Evolutionary conservation across 1,140 invertebrate species (phyloP).

Genomic region (Teleopsis dalmanni): DNA sequence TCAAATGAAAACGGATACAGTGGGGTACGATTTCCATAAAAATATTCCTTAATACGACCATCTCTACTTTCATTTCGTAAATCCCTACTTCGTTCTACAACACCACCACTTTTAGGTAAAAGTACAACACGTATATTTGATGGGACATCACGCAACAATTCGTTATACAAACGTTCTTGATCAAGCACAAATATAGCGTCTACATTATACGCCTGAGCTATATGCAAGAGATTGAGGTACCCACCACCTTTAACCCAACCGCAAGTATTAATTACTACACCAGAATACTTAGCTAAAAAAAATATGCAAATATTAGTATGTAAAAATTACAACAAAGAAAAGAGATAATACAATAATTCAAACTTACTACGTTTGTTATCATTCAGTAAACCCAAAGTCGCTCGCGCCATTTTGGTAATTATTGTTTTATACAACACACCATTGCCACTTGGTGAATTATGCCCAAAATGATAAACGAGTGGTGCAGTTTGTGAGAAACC

Average conservation of each 20-base stretch:
- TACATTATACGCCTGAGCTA: slow-evolving; percentile 89
- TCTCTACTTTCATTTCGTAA: slow-evolving; percentile 70
- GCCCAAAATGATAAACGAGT: slow-evolving; percentile 90
- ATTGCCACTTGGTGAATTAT: slow-evolving; percentile 71
- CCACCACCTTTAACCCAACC: slow-evolving; percentile 93
- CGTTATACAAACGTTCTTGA: slow-evolving; percentile 92
- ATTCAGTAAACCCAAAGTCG: slow-evolving; percentile 76
- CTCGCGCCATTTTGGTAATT: slow-evolving; percentile 75
- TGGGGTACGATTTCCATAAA: slow-evolving; percentile 79
- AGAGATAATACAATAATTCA: background rate
- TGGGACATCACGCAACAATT: slow-evolving; percentile 88
- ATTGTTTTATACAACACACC: slow-evolving; percentile 79
- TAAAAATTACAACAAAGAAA: background rate
- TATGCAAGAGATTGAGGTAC: slow-evolving; percentile 74
- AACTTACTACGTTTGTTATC: slow-evolving; percentile 73
- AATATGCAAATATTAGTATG: slow-evolving; percentile 23
- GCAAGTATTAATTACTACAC: slow-evolving; percentile 97
- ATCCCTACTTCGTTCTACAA: slow-evolving; percentile 72
- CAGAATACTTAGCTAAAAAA: slow-evolving; percentile 69
- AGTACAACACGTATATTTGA: slow-evolving; percentile 88
- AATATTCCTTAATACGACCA: slow-evolving; percentile 83
- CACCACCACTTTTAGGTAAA: slow-evolving; percentile 93
- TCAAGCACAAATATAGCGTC: slow-evolving; percentile 94
- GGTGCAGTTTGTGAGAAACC: slow-evolving; percentile 88
- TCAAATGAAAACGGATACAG: slow-evolving; percentile 91